Base-by-base conservation (phyloP, 2,888 invertebrate species). In the Osmoderma eremita region DNA sequence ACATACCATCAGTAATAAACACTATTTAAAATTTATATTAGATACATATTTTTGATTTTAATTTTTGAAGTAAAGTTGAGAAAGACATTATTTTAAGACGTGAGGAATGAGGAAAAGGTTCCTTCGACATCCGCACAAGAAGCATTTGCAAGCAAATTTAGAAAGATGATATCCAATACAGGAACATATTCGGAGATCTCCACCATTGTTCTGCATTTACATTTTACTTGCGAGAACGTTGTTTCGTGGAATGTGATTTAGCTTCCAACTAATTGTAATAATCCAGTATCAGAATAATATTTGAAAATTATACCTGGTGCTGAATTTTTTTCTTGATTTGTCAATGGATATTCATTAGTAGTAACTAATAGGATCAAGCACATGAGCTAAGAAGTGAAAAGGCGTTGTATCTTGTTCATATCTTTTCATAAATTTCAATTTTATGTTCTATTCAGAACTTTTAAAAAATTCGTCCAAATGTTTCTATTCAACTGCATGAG, bases 71-170 rank as follows among this genome's bases (percentile, higher is more conserved):
- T n/a, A n/a, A n/a, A n/a, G n/a, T n/a, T n/a, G n/a, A n/a, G n/a
- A n/a, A n/a, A n/a, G n/a, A n/a, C n/a, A n/a, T n/a, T n/a, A n/a
- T n/a, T n/a, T n/a, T n/a, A n/a, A n/a, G n/a, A n/a, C n/a, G n/a
- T n/a, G n/a, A n/a, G n/a, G n/a, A n/a, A 72, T 92, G 92, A 77
- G 95, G 36, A 36, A 36, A 36, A 36, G 10, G 36, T 36, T 36
- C 10, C n/a, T 36, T 36, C 36, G 36, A 36, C 10, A 36, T 36
- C 36, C 36, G 36, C 36, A 36, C 6, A 36, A 36, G 36, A 36
- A 36, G 36, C 36, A 36, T 36, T 36, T 36, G 10, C 10, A 36
- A 5, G 10, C 36, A 36, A 36, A 36, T 6, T 36, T 36, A 36
- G 36, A 36, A 36, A 10, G 36, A 36, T 6, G 36, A 36, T 36